A percentile compares a stretch with the other conserved stretches of the same genome.
These are phyloP conservation scores for Drosophila recens DNA, from an alignment of 2,888 invertebrate genomes.

Conservation along the genomic window DNA sequence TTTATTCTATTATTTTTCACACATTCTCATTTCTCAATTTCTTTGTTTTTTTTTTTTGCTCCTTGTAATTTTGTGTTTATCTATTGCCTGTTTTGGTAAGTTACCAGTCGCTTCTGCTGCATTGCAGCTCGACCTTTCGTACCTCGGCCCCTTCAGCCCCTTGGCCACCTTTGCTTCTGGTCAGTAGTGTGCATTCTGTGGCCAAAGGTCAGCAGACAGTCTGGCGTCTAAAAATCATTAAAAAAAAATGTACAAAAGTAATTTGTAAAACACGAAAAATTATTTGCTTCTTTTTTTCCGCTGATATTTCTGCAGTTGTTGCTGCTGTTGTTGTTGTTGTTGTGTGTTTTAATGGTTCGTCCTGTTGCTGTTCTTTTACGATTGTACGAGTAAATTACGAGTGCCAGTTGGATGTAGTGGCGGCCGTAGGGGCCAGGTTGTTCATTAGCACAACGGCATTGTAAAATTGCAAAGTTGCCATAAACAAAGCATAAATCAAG, in stretches of 20 bases:
- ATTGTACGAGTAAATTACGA: slow-evolving; percentile 63
- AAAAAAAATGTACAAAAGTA: slow-evolving; percentile 61
- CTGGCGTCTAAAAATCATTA: slow-evolving; percentile 76
- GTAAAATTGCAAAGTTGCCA: slow-evolving; percentile 52
- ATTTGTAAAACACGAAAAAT: slow-evolving; percentile 77
- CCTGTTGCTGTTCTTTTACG: slow-evolving; percentile 69
- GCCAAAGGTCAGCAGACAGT: slow-evolving; percentile 78
- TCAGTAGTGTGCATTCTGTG: slow-evolving; percentile 14
- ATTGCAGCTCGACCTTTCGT: slow-evolving; percentile 9
- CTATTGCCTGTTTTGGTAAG: slow-evolving; percentile 2
- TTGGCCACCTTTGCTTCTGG: background rate
- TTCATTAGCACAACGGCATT: slow-evolving; percentile 69
- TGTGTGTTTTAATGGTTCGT: slow-evolving; percentile 29
- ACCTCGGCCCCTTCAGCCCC: background rate
- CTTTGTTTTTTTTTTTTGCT: background rate
- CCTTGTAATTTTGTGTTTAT: background rate
- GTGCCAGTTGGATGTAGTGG: slow-evolving; percentile 4
- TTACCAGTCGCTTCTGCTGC: slow-evolving; percentile 22
- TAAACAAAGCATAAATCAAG: slow-evolving; percentile 73
- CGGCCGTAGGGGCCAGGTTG: slow-evolving; percentile 27
- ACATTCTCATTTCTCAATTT: slow-evolving; percentile 1
- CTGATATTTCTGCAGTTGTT: background rate
- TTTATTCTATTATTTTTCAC: background rate
- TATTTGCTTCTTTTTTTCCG: slow-evolving; percentile 52
- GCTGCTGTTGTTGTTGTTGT: slow-evolving; percentile 10